Evolutionary conservation across 2,888 invertebrate genomes (phyloP), one percentile per base, ranked within the genome.

Genomic region (Pammene aurita): DNA sequence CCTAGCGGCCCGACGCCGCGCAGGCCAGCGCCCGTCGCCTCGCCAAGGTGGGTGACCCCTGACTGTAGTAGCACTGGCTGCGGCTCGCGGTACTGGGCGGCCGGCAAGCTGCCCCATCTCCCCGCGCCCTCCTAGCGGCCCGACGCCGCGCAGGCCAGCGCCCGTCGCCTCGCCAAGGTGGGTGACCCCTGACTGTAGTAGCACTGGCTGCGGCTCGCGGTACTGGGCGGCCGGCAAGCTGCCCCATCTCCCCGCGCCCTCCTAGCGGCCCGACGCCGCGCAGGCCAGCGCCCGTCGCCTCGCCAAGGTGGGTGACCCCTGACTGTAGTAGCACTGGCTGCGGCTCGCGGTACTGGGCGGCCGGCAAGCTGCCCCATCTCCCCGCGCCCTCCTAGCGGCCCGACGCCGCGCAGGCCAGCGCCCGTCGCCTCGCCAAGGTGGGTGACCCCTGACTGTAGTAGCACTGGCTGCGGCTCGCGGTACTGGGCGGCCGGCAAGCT

Each of bases 121-220:
- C 90, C 90, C 84, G 92, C 90, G 78, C 90, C 92, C 81, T 93
- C 93, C 92, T 90, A 92, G 90, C 92, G 89, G 83, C 88, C 88
- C 66, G 83, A 83, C 79, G 83, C 85, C 54, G 44, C 55, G 46
- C 60, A 34, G 60, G 7, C 38, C 38, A 9, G 38, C 38, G 38
- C 38, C 38, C 7, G 38, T 38, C 7, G 38, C 38, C 38, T 9
- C 26, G 89, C 90, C 79, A 92, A 92, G 90, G 92, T 92, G 11
- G 5, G 38, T 38, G 7, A 38, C 38, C 38, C 1, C 38, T 38
- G 38, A 38, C 38, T 26, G 2, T 26, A n/a, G n/a, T n/a, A n/a
- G n/a, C n/a, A n/a, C n/a, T 60, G 60, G 71, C 18, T 65, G 71
- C 71, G 80, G 84, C 70, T 80, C 67, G 76, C 80, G 74, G 77